Evolutionary conservation across 2,888 invertebrate species (phyloP), one percentile per base, ranked within the genome.

Genomic region (Andrena fulva): DNA sequence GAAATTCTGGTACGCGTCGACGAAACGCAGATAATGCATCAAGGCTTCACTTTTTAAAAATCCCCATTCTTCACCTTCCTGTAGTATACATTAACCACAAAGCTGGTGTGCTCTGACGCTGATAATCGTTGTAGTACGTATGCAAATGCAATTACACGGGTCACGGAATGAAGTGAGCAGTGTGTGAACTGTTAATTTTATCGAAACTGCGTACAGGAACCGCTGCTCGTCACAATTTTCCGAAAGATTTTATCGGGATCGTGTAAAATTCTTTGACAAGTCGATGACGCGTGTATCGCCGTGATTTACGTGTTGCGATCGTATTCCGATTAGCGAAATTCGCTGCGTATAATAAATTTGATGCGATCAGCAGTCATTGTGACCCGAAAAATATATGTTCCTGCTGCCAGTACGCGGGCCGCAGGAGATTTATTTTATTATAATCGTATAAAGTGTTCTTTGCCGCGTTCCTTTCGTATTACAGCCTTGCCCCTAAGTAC

Each of bases 281-380:
- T 33, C 20, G 24, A 27, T 50, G 70, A 79, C 48, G 42, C 27
- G 20, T 5, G 20, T 29, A 29, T 60, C 24, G 20, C 8, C 16
- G 27, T 79, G 64, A 79, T 79, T 70, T 31, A 70, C 62, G 52
- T 29, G n/a, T 35, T 16, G 52, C 59, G 27, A 27, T 68, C 12
- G 31, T 33, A 71, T 62, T n/a, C 1, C 20, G 29, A n/a, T 29
- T n/a, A 31, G 29, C 35, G 48, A 48, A 66, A 29, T 20, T 24
- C 42, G n/a, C n/a, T n/a, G 12, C 56, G 24, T 20, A 71, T 71
- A 80, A 80, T 71, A 80, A 80, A 80, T 80, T 42, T 60, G 42
- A 80, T n/a, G 64, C 66, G 52, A 67, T 62, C 31, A 80, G 29
- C 42, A 50, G 60, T 52, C 66, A 54, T 80, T n/a, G 35, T 35